Evolutionary conservation across 2,888 invertebrate species (phyloP), one percentile per base, ranked within the genome.

Genomic region (Erebia aethiops): DNA sequence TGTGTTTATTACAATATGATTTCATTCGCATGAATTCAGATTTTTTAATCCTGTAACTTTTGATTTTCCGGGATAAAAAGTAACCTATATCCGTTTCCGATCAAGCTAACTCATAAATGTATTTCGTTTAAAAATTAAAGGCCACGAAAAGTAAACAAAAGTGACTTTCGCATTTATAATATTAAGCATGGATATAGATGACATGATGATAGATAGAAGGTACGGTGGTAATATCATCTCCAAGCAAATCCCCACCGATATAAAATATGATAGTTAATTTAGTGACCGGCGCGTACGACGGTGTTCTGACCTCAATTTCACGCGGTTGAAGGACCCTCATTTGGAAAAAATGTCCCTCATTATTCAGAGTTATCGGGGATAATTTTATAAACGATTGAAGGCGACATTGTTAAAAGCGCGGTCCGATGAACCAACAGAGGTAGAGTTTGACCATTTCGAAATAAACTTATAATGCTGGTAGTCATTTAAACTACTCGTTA

Each of bases 261-360:
- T 86, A 87, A 87, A 83, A 85, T 86, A 87, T 85, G 85, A 84
- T 84, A 81, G 87, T 87, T 86, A 86, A 87, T 87, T 87, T 76
- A 79, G 66, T 69, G 69, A 43, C 63, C 75, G 78, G 77, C 79
- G 76, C 78, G 79, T 76, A 76, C 75, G 76, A 72, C 78, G 77
- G 76, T 74, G 75, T 71, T 70, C 76, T 79, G 79, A 76, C 78
- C 80, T 78, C 82, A 82, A 86, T 86, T 84, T 83, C 83, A 84
- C 85, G 83, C 80, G 76, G 77, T 79, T 75, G 79, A 78, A 81
- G 80, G 77, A 79, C 80, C 73, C 67, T 77, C 76, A 77, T 76
- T 67, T n/a, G 62, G 62, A 35, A 71, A 71, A 73, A 73, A 70
- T 68, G 71, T 66, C 61, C 61, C 68, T 52, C 73, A 73, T 73